These are phyloP conservation scores for Antedon mediterranea DNA, from an alignment of 53 echinoderm and acorn worm species.

Conservation along the genomic window DNA sequence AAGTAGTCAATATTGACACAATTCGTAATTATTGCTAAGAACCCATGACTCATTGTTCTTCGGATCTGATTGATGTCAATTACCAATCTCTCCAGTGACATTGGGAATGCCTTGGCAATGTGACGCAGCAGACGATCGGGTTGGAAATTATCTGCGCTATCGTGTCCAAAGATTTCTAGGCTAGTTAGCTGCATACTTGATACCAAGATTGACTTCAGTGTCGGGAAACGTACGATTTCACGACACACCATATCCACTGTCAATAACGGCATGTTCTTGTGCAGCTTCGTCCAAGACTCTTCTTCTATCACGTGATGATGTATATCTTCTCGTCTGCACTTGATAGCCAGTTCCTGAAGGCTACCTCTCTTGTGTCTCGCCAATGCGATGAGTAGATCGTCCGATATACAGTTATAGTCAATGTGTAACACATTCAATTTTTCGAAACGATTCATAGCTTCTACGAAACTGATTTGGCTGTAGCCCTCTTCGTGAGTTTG, in stretches of 20 bases:
- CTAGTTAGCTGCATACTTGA: slow-evolving; percentile 50
- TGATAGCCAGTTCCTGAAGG: slow-evolving; percentile 39
- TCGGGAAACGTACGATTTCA: slow-evolving; percentile 36
- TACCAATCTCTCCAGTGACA: slow-evolving; percentile 38
- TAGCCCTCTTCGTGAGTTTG: slow-evolving; percentile 25
- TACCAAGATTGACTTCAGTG: slow-evolving; percentile 51
- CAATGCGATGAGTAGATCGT: slow-evolving; percentile 32
- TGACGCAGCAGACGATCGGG: slow-evolving; percentile 58
- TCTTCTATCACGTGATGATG: slow-evolving; percentile 42
- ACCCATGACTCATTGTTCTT: slow-evolving; percentile 39
- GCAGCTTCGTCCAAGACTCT: slow-evolving; percentile 46
- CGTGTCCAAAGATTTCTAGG: slow-evolving; percentile 55
- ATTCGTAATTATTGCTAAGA: slow-evolving; percentile 36
- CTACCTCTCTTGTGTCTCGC: slow-evolving; percentile 5
- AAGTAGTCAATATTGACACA: slow-evolving; percentile 35
- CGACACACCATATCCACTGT: slow-evolving; percentile 40
- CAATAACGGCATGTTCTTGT: slow-evolving; percentile 24
- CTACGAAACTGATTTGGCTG: slow-evolving; percentile 23
- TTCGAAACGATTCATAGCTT: slow-evolving; percentile 26
- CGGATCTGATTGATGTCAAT: slow-evolving; percentile 73
- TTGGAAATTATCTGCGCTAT: slow-evolving; percentile 63
- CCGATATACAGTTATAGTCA: slow-evolving; percentile 65
- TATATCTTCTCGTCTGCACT: slow-evolving; percentile 43
- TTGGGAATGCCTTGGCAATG: slow-evolving; percentile 24
- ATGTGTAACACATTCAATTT: slow-evolving; percentile 38